Evolutionary conservation across 1,140 invertebrate genomes (phyloP).

Genomic region (Heliconius hewitsoni): DNA sequence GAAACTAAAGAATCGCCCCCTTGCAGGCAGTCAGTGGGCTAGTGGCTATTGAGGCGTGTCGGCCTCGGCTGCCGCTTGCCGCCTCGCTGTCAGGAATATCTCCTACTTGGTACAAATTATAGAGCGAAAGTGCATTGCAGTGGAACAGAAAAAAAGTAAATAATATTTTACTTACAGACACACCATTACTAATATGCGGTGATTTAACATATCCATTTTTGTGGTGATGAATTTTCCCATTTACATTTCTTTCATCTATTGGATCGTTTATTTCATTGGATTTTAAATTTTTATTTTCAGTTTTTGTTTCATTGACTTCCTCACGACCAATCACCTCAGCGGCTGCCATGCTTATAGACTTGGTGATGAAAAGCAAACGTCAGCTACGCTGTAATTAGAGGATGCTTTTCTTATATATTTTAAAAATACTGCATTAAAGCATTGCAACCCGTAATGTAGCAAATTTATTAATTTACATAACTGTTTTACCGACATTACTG

Average conservation of each 20-base stretch:
- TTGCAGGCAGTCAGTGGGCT: background rate
- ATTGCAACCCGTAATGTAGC: conserved; percentile 13
- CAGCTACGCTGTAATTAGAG: conserved; percentile 2
- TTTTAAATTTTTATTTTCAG: conserved; percentile 37
- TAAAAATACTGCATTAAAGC: conserved; percentile 23
- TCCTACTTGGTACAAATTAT: background rate
- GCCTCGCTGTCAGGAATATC: background rate
- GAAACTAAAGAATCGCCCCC: background rate
- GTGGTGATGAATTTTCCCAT: conserved; percentile 53
- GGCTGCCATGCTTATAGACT: conserved; percentile 56
- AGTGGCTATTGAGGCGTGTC: conserved; percentile 13
- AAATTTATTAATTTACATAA: conserved; percentile 13
- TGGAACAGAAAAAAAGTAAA: conserved; percentile 16
- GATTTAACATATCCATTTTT: conserved; percentile 57
- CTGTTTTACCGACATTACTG: conserved; percentile 37
- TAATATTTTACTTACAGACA: conserved; percentile 56
- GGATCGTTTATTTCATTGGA: conserved; percentile 37
- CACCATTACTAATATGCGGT: conserved; percentile 46
- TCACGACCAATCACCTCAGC: conserved; percentile 45
- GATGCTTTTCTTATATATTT: background rate
- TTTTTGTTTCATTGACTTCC: conserved; percentile 36
- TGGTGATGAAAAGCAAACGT: conserved; percentile 13
- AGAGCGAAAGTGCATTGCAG: background rate
- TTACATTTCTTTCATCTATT: conserved; percentile 46
- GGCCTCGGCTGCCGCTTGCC: background rate